Percentiles rank a stretch among this genome's conserved stretches.
Conservation (phyloP, 2,113 vertebrate species). For the Haemorhous mexicanus region DNA sequence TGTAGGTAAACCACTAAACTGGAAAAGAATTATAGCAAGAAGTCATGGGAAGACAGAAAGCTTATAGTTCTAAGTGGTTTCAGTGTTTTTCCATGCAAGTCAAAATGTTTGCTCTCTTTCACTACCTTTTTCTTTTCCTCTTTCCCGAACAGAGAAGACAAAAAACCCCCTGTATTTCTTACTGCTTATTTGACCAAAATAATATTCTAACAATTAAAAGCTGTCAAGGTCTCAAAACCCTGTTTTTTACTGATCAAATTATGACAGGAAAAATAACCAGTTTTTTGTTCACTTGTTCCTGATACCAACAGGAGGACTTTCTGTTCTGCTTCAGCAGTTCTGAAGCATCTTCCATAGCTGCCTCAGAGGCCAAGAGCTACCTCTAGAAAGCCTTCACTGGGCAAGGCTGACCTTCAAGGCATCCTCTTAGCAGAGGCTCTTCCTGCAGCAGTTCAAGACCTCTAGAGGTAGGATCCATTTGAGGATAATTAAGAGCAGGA, state of each 20-base stretch:
- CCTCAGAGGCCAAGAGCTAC: not conserved
- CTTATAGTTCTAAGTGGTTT: not conserved
- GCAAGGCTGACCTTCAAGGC: not conserved
- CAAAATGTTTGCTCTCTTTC: not conserved
- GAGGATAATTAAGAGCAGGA: not conserved
- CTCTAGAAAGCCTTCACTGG: not conserved
- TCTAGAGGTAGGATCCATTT: not conserved
- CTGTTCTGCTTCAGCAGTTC: not conserved
- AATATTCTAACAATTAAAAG: not conserved
- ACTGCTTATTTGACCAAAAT: not conserved
- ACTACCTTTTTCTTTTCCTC: not conserved
- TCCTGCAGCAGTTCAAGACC: not conserved
- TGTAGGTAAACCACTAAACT: not conserved
- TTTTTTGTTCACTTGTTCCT: not conserved
- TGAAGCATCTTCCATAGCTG: not conserved
- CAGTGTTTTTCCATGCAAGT: not conserved
- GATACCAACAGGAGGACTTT: not conserved
- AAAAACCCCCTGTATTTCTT: not conserved
- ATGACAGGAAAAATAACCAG: not conserved
- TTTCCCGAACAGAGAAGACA: not conserved
- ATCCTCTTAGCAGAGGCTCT: not conserved
- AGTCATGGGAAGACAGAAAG: not conserved
- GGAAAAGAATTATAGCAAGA: not conserved
- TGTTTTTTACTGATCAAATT: not conserved
- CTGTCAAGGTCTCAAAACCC: not conserved